Percentiles rank a stretch among this genome's conserved stretches.
Conservation (phyloP, 2,797 vertebrate species). For the Oreonectes daqikongensis region DNA sequence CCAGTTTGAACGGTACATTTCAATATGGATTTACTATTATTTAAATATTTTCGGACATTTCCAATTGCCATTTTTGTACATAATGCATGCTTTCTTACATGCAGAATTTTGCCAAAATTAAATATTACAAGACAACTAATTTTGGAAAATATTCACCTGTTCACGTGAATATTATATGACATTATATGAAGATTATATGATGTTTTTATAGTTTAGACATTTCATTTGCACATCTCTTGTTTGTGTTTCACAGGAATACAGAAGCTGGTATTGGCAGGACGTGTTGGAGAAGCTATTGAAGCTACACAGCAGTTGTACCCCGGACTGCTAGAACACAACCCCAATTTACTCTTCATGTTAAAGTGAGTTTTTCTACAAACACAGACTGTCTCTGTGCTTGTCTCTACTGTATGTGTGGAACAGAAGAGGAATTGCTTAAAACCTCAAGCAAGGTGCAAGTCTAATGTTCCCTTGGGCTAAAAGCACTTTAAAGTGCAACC, state of each 20-base stretch:
- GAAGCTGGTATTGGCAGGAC: constrained; percentile 95
- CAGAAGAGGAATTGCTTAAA: constrained; percentile 1
- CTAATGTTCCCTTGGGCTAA: neutral
- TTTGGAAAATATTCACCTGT: too few species aligned
- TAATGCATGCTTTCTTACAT: too few species aligned
- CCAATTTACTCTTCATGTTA: constrained; percentile 97
- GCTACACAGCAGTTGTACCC: constrained; percentile 95
- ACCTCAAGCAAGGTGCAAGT: neutral
- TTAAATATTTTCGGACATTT: too few species aligned
- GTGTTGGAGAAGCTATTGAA: constrained; percentile 95
- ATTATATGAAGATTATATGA: neutral
- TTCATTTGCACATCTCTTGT: neutral
- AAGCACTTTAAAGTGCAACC: neutral
- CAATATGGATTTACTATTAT: too few species aligned
- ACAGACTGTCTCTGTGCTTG: neutral
- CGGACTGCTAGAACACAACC: constrained; percentile 93
- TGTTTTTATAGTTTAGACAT: neutral
- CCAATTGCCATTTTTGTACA: too few species aligned
- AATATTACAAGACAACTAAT: too few species aligned
- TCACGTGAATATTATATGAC: neutral
- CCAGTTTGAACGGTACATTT: too few species aligned
- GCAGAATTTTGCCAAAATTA: too few species aligned
- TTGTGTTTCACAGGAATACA: constrained; percentile 87
- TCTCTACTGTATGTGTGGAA: neutral
- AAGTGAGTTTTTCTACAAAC: constrained; percentile 82